Percentiles rank a stretch among this genome's conserved stretches.
These are phyloP conservation scores for Clivina fossor DNA, from an alignment of 2,888 invertebrate genomes.

Conservation along the genomic window DNA sequence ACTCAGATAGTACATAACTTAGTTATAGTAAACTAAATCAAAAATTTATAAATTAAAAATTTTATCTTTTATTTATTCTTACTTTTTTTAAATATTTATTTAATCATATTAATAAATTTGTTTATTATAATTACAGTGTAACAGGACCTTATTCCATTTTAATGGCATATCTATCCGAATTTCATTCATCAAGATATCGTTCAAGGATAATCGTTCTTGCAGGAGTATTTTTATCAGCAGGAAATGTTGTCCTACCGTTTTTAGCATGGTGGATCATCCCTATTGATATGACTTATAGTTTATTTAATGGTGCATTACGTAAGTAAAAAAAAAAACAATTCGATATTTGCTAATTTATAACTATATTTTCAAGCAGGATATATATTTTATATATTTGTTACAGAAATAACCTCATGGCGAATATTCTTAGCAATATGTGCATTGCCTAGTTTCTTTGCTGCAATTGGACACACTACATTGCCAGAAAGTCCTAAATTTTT, in stretches of 20 bases:
- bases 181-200: conserved; percentile 67
- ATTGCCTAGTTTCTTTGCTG: conserved; percentile 68
- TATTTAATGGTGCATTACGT: conserved; percentile 52
- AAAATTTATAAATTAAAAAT: not conserved
- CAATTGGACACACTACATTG: conserved; percentile 56
- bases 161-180: conserved; percentile 71
- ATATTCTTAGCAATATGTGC: conserved; percentile 62
- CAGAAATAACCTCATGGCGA: conserved; percentile 65
- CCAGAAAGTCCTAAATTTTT: conserved; percentile 77
- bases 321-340: conserved; percentile 31
- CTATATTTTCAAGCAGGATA: not conserved
- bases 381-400: conserved; percentile 31
- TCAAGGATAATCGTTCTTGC: conserved; percentile 65
- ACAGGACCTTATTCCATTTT: conserved; percentile 75
- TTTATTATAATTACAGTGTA: conserved; percentile 52
- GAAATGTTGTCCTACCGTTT: conserved; percentile 64
- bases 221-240: conserved; percentile 67
- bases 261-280: conserved; percentile 75
- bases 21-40: not conserved
- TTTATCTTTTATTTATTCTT: conserved; percentile 2
- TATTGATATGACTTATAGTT: conserved; percentile 55
- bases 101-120: not conserved
- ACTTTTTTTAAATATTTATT: not conserved
- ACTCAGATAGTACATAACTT: too few relatives aligned
- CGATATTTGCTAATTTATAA: conserved; percentile 9